A percentile compares a stretch with the other conserved stretches of the same genome.
These are phyloP conservation scores for Campoletis raptor DNA, from an alignment of 2,888 invertebrate species.

Conservation along the genomic window DNA sequence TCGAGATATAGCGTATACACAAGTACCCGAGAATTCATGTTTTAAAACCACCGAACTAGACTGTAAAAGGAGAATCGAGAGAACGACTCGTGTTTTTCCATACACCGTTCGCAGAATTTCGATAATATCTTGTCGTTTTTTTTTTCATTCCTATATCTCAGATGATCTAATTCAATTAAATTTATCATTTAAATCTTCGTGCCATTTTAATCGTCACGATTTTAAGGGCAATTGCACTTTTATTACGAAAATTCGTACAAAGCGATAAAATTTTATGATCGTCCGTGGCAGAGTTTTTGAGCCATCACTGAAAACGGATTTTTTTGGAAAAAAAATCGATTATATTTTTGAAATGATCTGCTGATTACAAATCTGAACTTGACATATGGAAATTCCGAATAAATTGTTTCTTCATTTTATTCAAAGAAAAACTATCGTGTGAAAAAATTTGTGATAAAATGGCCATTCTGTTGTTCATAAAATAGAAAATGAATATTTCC, in stretches of 20 bases:
- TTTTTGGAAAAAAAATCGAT: neutral
- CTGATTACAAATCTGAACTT: no score
- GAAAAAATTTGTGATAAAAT: neutral
- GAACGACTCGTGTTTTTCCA: constrained; percentile 37
- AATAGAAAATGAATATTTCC: no score
- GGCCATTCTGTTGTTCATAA: no score
- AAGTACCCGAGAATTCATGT: constrained; percentile 31
- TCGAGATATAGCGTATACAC: constrained; percentile 1
- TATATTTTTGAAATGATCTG: no score
- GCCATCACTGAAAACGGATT: no score
- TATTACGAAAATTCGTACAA: neutral
- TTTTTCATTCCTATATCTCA: neutral
- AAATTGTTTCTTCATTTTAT: neutral
- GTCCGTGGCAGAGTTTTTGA: no score
- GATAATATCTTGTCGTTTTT: constrained; percentile 42
- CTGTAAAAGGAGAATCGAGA: constrained; percentile 33
- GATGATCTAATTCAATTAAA: constrained; percentile 10
- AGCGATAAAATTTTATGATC: no score
- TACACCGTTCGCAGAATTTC: constrained; percentile 6
- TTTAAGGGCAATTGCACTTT: neutral
- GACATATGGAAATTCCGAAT: neutral
- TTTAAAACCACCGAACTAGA: constrained; percentile 26
- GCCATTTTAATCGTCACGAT: neutral
- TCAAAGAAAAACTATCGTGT: no score
- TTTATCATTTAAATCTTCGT: neutral